These are phyloP conservation scores for Sebastes dallii DNA, from an alignment of 2,797 vertebrate genomes.

Conservation along the genomic window DNA sequence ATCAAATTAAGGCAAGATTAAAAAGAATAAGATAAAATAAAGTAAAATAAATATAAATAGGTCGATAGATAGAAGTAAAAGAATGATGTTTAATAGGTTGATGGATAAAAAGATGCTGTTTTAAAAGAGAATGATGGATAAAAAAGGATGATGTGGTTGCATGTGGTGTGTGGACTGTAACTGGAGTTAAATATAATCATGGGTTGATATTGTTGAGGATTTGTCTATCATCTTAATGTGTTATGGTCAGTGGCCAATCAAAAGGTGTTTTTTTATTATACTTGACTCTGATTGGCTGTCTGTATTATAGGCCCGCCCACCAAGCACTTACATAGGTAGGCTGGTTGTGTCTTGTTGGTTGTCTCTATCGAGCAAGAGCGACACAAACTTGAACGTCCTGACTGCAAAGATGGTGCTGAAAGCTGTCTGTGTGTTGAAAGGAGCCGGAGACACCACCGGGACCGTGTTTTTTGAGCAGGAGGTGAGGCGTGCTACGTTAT, in stretches of 20 bases:
- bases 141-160: too few relatives aligned
- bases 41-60: too few relatives aligned
- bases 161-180: too few relatives aligned
- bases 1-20: too few relatives aligned
- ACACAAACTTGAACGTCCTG: not conserved
- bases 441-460: conserved; percentile 74
- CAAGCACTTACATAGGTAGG: accelerated
- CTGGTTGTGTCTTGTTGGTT: not conserved
- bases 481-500: conserved; percentile 49
- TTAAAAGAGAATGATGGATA: too few relatives aligned
- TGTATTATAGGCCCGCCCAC: not conserved
- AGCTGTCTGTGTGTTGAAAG: conserved; percentile 84
- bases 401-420: conserved; percentile 70
- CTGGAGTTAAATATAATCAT: too few relatives aligned
- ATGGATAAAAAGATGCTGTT: too few relatives aligned
- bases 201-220: too few relatives aligned
- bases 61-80: too few relatives aligned
- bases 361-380: accelerated
- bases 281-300: conserved; percentile 45
- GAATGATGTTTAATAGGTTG: too few relatives aligned
- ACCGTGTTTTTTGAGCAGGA: conserved; percentile 81
- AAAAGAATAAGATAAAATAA: too few relatives aligned
- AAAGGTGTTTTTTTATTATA: accelerated
- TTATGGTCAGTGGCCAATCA: conserved; percentile 23
- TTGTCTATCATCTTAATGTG: not conserved